These are phyloP conservation scores for Cephalopterus ornatus DNA, from an alignment of 2,113 vertebrate species.

Conservation along the genomic window DNA sequence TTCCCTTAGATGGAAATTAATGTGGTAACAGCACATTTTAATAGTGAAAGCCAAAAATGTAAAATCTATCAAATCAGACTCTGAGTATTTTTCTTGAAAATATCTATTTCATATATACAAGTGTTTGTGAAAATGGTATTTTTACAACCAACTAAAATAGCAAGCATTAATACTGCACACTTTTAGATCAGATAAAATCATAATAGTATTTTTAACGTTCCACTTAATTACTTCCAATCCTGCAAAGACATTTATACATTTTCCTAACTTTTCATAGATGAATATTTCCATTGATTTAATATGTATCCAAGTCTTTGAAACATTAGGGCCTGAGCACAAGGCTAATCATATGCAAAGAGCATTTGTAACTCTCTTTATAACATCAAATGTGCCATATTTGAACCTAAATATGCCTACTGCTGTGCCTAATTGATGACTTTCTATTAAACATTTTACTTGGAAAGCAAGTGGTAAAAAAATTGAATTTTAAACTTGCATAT, in stretches of 20 bases:
- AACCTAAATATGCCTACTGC: not conserved
- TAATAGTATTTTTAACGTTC: not conserved
- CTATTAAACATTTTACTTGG: not conserved
- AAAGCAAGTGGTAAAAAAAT: not conserved
- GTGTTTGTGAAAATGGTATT: not conserved
- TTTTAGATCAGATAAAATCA: not conserved
- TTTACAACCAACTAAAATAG: not conserved
- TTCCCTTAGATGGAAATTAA: not conserved
- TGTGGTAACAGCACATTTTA: not conserved
- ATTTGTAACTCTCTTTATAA: conserved; percentile 13
- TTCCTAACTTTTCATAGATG: not conserved
- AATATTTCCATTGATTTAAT: conserved; percentile 11
- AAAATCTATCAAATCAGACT: not conserved
- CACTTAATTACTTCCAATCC: not conserved
- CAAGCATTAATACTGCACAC: not conserved
- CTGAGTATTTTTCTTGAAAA: not conserved
- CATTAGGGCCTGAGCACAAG: not conserved
- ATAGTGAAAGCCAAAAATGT: not conserved
- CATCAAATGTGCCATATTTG: not conserved
- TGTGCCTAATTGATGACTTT: not conserved
- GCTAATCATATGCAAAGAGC: conserved; percentile 17
- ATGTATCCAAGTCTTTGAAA: not conserved
- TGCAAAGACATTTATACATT: not conserved
- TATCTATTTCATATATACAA: not conserved
- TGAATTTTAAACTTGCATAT: not conserved